These are phyloP conservation scores for Ephydatia muelleri DNA, from an alignment of 37 sponge, comb jelly and placozoan species.

Conservation along the genomic window DNA sequence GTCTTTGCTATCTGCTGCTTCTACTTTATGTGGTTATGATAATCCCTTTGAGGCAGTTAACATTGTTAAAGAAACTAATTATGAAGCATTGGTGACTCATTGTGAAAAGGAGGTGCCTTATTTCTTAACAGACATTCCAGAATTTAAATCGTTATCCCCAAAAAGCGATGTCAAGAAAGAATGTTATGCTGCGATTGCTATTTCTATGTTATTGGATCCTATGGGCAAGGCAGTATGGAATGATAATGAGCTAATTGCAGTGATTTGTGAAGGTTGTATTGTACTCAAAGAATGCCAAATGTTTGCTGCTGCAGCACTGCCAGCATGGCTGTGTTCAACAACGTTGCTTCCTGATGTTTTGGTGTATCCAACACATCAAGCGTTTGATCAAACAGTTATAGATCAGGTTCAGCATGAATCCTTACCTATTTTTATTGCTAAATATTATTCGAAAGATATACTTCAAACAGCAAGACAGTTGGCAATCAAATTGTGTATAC, in stretches of 20 bases:
- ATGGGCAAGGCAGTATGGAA: not conserved
- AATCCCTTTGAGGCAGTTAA: not conserved
- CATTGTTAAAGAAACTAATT: not conserved
- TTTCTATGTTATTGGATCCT: not conserved
- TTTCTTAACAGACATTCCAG: not conserved
- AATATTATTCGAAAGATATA: not conserved
- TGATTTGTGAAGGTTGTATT: not conserved
- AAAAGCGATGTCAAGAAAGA: not conserved
- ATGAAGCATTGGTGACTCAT: not conserved
- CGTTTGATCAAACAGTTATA: not conserved
- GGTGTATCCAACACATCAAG: not conserved
- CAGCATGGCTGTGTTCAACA: not conserved
- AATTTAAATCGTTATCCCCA: not conserved
- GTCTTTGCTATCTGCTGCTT: not conserved
- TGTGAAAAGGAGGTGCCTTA: not conserved
- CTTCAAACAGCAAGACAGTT: not conserved
- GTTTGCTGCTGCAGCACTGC: not conserved
- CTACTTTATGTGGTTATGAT: not conserved
- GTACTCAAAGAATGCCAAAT: not conserved
- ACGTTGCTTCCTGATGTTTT: not conserved
- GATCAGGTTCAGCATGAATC: not conserved
- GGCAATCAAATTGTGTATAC: not conserved
- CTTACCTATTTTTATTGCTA: not conserved
- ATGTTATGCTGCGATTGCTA: not conserved
- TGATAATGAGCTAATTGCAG: not conserved